These are phyloP conservation scores for Halocynthia roretzi DNA, from an alignment of 23 tunicate genomes.

Conservation along the genomic window DNA sequence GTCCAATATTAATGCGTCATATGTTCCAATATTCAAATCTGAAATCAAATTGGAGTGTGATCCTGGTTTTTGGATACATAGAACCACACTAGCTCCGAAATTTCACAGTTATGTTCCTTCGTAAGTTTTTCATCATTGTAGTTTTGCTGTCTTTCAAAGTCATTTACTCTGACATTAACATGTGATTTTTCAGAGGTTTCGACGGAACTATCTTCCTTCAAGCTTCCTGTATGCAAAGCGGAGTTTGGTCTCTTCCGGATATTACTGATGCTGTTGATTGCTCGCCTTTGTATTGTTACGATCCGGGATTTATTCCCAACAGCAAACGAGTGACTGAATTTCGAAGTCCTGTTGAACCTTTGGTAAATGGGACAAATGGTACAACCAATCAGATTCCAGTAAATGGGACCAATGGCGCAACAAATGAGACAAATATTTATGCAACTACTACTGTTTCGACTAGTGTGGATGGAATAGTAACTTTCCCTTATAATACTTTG, in stretches of 20 bases:
- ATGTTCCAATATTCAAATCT: constrained; percentile 13
- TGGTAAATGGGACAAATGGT: too few relatives aligned
- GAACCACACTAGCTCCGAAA: background rate
- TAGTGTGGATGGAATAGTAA: background rate
- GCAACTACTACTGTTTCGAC: background rate
- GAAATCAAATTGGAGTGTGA: constrained; percentile 14
- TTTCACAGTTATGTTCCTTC: background rate
- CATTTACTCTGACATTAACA: background rate
- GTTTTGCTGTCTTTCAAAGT: background rate
- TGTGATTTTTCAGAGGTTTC: background rate
- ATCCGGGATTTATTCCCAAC: constrained; percentile 46
- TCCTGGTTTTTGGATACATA: constrained; percentile 40
- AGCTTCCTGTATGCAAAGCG: constrained; percentile 24
- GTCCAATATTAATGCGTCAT: constrained; percentile 15
- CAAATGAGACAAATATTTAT: background rate
- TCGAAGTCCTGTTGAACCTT: too few relatives aligned
- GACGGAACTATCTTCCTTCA: constrained; percentile 12
- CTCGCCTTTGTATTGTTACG: constrained; percentile 34
- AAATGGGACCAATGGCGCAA: background rate
- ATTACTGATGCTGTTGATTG: constrained; percentile 33
- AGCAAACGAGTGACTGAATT: constrained; percentile 28
- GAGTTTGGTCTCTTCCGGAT: constrained; percentile 41
- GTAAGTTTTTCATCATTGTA: background rate
- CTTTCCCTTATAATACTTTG: constrained; percentile 4
- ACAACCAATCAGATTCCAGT: background rate